Base-by-base conservation (phyloP, 2,113 vertebrate genomes). In the Isichthys henryi region DNA sequence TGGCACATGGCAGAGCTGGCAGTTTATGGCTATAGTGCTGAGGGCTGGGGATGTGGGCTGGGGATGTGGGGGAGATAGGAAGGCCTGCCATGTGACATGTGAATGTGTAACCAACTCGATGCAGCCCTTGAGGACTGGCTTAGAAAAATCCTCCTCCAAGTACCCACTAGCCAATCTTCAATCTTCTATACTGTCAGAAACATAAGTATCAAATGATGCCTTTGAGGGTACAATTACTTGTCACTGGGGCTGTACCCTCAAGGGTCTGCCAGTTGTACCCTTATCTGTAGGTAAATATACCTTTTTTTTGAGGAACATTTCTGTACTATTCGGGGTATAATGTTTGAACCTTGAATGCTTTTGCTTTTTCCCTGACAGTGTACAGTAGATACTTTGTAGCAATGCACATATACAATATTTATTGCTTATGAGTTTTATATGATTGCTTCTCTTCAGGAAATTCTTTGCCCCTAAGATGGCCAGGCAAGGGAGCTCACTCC, bases 401-500 rank as follows among this genome's bases (percentile, higher is more conserved):
- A 53, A 53, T 19, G 23, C 53, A 62, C 56, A n/a, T 62, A 9
- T 62, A 62, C 23, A 62, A 8, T 62, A n/a, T n/a, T 62, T 62
- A 62, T 66, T 66, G 23, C n/a, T 66, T 13, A 27, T 9, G 1
- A n/a, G 7, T 27, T 46, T 35, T 48, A 2, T 43, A 7, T 84
- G 52, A 46, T 90, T 43, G 27, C 80, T 92, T 88, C 53, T 92
- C 48, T 90, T 88, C 85, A 99, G 98, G 94, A 99, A 97, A 94
- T 96, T 96, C 5, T 95, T 96, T 66, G 94, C 96, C 92, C 94
- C 96, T 89, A 99, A 99, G 94, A 94, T 93, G 4, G 93, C 93
- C 88, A 95, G 95, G 91, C 95, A 91, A 21, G 94, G 92, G 89
- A 90, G 90, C 83, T 93, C 94, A 66, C 96, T 96, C 88, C 94